Evolutionary conservation across 2,797 vertebrate genomes (phyloP).

Genomic region (Gymnoscopelus microlampas): DNA sequence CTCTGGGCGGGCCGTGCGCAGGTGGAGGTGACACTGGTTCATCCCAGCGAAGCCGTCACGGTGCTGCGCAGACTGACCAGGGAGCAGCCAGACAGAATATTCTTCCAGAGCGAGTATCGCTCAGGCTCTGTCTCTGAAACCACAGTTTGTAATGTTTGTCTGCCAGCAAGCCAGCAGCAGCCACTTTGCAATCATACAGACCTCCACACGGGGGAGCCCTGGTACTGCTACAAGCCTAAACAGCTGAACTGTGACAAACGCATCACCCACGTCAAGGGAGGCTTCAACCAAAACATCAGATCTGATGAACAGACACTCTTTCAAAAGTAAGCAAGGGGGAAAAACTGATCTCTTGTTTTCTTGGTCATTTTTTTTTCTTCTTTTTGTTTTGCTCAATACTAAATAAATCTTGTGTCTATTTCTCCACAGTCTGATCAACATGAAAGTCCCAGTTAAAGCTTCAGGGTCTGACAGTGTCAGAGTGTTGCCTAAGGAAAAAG

Average conservation of each 20-base stretch:
- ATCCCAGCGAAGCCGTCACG: constrained; percentile 86
- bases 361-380: background rate
- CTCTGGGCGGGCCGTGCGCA: constrained; percentile 47
- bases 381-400: too few relatives aligned
- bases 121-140: constrained; percentile 84
- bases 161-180: constrained; percentile 70
- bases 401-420: constrained; percentile 6
- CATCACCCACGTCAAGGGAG: constrained; percentile 87
- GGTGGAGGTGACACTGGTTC: constrained; percentile 76
- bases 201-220: constrained; percentile 85
- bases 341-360: too few relatives aligned
- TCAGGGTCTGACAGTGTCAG: constrained; percentile 83
- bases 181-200: constrained; percentile 89
- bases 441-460: constrained; percentile 84
- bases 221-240: constrained; percentile 90
- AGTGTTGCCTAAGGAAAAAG: constrained; percentile 78
- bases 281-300: constrained; percentile 85
- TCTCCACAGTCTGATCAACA: constrained; percentile 83
- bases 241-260: constrained; percentile 84
- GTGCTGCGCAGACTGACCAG: constrained; percentile 83
- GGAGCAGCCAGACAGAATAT: constrained; percentile 86
- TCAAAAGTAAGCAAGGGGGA: constrained; percentile 74
- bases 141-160: constrained; percentile 86
- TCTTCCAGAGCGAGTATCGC: constrained; percentile 87
- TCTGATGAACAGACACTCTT: constrained; percentile 83